These are phyloP conservation scores for Panulirus ornatus DNA, from an alignment of 1,140 invertebrate genomes.

Conservation along the genomic window DNA sequence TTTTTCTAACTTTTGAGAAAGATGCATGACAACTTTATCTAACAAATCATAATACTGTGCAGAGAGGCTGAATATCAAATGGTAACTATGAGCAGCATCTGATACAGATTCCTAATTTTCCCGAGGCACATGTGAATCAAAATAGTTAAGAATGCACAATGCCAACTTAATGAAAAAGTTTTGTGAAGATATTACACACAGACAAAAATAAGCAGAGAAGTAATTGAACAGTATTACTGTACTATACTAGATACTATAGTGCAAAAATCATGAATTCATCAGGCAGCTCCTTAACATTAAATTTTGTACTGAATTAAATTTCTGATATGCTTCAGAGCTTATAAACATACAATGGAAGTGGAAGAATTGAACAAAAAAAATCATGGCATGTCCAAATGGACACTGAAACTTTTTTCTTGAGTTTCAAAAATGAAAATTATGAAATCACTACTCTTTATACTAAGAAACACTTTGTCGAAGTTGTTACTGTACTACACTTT, in stretches of 20 bases:
- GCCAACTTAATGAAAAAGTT: not conserved
- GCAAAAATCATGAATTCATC: not conserved
- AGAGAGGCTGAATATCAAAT: too few species aligned
- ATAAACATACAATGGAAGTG: not conserved
- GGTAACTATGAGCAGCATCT: too few species aligned
- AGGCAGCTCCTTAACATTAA: not conserved
- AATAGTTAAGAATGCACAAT: conserved; percentile 9
- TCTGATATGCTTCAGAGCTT: too few species aligned
- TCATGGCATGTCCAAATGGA: not conserved
- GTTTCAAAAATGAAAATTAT: too few species aligned
- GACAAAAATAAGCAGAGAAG: not conserved
- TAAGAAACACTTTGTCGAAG: not conserved
- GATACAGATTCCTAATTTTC: conserved; percentile 12
- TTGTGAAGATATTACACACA: not conserved
- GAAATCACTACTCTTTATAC: too few species aligned
- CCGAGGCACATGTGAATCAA: not conserved
- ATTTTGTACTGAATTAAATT: not conserved
- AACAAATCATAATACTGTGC: too few species aligned
- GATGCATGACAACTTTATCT: too few species aligned
- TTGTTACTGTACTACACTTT: not conserved
- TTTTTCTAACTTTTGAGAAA: too few species aligned
- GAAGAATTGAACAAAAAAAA: not conserved
- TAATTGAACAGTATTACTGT: conserved; percentile 2
- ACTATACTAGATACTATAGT: not conserved
- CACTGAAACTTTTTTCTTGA: not conserved